A percentile compares a stretch with the other conserved stretches of the same genome.
These are phyloP conservation scores for Catocala sponsa DNA, from an alignment of 2,888 invertebrate genomes.

Conservation along the genomic window DNA sequence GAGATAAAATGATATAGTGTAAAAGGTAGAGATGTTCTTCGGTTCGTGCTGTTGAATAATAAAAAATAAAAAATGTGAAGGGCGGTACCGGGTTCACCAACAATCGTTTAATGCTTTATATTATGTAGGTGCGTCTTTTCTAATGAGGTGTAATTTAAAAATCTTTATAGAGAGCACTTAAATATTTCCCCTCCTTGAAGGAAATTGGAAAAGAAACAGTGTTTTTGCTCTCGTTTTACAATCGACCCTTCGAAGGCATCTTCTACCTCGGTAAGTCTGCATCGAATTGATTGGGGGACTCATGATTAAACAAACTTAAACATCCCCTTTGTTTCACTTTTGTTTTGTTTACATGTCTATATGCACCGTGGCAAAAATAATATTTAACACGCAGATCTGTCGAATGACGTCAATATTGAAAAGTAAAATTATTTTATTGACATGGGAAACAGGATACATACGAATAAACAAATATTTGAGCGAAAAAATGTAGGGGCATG, in stretches of 20 bases:
- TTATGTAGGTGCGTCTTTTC: slow-evolving; percentile 51
- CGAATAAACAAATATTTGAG: too few relatives aligned
- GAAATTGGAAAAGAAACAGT: slow-evolving; percentile 29
- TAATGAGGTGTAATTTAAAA: slow-evolving; percentile 58
- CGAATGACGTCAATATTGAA: background rate
- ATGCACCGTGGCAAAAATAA: background rate
- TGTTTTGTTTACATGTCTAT: slow-evolving; percentile 33
- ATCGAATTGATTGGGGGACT: slow-evolving; percentile 46
- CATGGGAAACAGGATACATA: too few relatives aligned
- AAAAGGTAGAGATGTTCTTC: background rate
- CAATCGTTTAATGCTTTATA: slow-evolving; percentile 59
- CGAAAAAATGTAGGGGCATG: too few relatives aligned
- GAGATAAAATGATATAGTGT: slow-evolving; percentile 1
- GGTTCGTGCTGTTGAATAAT: background rate
- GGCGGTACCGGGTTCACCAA: slow-evolving; percentile 49
- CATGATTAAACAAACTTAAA: slow-evolving; percentile 46
- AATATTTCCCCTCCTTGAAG: slow-evolving; percentile 21
- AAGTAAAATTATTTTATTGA: too few relatives aligned
- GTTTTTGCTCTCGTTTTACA: slow-evolving; percentile 38
- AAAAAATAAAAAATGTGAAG: slow-evolving; percentile 44
- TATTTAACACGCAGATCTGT: background rate
- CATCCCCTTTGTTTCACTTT: slow-evolving; percentile 46
- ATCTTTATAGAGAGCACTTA: slow-evolving; percentile 30
- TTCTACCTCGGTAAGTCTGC: slow-evolving; percentile 35
- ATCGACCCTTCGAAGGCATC: slow-evolving; percentile 29